A percentile compares a stretch with the other conserved stretches of the same genome.
Conservation (phyloP, 2,113 vertebrate genomes). For the Notiomystis cincta region DNA sequence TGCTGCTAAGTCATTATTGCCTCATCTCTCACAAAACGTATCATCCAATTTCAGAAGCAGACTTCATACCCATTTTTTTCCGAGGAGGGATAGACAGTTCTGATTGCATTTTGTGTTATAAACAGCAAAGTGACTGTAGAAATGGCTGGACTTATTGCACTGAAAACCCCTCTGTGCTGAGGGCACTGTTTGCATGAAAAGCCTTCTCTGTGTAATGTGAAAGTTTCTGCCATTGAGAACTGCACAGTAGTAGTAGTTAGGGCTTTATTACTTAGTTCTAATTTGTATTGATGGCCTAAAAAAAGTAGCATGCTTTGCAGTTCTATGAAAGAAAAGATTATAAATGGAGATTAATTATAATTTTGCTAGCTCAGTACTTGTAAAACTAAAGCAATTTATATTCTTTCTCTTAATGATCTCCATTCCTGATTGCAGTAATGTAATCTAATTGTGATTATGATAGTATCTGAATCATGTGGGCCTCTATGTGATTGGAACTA, state of each 20-base stretch:
- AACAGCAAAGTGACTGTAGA: slow-evolving; percentile 29
- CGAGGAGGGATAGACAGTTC: background rate
- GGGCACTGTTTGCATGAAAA: slow-evolving; percentile 65
- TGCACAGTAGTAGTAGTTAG: slow-evolving; percentile 75
- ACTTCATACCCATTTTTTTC: slow-evolving; percentile 41
- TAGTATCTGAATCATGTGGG: slow-evolving; percentile 99
- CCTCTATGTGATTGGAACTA: slow-evolving; percentile 99
- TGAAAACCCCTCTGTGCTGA: slow-evolving; percentile 43
- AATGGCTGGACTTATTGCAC: slow-evolving; percentile 64
- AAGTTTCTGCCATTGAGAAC: slow-evolving; percentile 74
- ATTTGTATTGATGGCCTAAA: slow-evolving; percentile 98
- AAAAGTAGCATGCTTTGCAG: slow-evolving; percentile 95
- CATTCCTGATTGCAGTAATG: slow-evolving; percentile 99
- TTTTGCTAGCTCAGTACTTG: slow-evolving; percentile 99
- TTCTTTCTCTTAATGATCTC: slow-evolving; percentile 99
- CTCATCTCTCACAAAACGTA: slow-evolving; percentile 25
- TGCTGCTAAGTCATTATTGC: slow-evolving; percentile 52
- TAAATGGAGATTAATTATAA: slow-evolving; percentile 99
- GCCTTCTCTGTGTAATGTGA: slow-evolving; percentile 59
- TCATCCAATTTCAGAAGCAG: slow-evolving; percentile 60
- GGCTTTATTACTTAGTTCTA: slow-evolving; percentile 91
- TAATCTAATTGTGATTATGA: slow-evolving; percentile 99
- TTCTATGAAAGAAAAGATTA: slow-evolving; percentile 96
- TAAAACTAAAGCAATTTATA: slow-evolving; percentile 99
- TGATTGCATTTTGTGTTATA: slow-evolving; percentile 43